Base-by-base conservation (phyloP, 2,113 vertebrate genomes). In the Mirza zaza region DNA sequence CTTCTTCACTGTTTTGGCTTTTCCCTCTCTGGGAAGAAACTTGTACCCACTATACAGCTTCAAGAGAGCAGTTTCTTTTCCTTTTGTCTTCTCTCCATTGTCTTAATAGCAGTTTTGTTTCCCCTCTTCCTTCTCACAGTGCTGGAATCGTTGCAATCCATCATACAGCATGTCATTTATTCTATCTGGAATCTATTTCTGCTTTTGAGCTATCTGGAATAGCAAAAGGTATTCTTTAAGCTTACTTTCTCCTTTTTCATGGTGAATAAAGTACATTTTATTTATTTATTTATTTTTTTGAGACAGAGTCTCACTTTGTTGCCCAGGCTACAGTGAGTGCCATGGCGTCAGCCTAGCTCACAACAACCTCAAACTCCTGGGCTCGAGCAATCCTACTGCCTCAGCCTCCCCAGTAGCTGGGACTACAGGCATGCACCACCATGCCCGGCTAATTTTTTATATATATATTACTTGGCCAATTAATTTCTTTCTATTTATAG, bases 221-320 rank as follows among this genome's bases (percentile, higher is more conserved):
- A 79, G 42, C 29, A 84, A 91, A 91, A 85, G 5, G 4, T 89
- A 90, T 79, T 45, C 45, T 91, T 94, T 95, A 42, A 76, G 45
- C 27, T 73, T 89, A 39, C 20, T 84, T 87, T 85, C n/a, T 92
- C 27, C 61, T 84, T 90, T 92, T 57, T 34, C 21, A 29, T 77
- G 50, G 52, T 83, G 20, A 57, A 29, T 39, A 91, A 91, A 71
- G 6, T 50, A 48, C 75, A 87, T 68, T 92, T 87, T 89, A 95
- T 89, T 45, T 45, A 45, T 45, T 45, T 45, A 6, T 1, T 8
- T n/a, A n/a, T n/a, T 45, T 45, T 45, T 45, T 45, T 45, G 45
- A 45, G 45, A 45, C 45, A 45, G 45, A 45, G 1, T 45, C 45
- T 45, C 45, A 45, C 45, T 45, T 45, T 45, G 45, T 45, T 45